Conservation (phyloP, 2,113 vertebrate species). For the Oplegnathus fasciatus region DNA sequence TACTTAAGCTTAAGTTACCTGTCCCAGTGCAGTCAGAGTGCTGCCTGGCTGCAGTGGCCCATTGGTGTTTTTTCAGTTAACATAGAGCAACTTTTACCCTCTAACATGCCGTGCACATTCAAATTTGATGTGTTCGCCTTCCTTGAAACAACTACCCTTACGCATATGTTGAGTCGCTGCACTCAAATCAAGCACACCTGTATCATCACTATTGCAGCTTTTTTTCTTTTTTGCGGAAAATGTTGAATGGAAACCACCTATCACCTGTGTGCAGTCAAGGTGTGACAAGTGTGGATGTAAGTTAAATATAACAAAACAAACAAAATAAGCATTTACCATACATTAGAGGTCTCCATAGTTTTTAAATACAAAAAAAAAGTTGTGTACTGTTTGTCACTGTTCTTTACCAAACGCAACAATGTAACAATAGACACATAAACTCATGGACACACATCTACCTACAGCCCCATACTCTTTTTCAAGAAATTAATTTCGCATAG, state of each 20-base stretch:
- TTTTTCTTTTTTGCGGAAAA: not conserved
- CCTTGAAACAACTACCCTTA: not conserved
- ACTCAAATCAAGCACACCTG: not conserved
- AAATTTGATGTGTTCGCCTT: not conserved
- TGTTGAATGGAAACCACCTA: not conserved
- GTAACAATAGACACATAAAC: conserved; percentile 47
- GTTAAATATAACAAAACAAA: not conserved
- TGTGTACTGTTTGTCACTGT: not conserved
- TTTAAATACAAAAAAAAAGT: not conserved
- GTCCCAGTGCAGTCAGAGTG: not conserved
- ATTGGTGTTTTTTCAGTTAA: not conserved
- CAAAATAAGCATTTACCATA: not conserved
- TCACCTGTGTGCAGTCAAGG: not conserved
- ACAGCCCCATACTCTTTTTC: conserved; percentile 41
- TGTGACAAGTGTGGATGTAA: not conserved
- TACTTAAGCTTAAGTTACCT: not conserved
- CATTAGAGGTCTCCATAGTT: not conserved
- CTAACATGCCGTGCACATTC: not conserved
- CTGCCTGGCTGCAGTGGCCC: not conserved
- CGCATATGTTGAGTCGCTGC: not conserved
- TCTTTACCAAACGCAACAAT: conserved; percentile 13
- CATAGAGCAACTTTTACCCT: not conserved
- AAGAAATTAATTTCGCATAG: conserved; percentile 77
- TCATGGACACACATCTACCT: conserved; percentile 44
- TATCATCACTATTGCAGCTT: not conserved